Conservation (phyloP, 2,888 invertebrate genomes). For the Hypomecis punctinalis region DNA sequence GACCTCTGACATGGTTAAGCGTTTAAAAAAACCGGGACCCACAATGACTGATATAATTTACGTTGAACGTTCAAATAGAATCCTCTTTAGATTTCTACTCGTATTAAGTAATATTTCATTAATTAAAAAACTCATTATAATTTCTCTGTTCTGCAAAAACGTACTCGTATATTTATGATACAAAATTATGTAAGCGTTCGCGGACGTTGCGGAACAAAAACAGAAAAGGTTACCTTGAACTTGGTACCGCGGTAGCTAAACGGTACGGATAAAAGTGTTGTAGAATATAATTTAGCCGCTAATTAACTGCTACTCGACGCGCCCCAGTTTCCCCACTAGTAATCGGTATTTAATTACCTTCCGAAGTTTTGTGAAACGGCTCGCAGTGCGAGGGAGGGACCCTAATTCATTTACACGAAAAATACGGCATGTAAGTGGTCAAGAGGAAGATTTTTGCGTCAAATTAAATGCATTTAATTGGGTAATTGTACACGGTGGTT, state of each 20-base stretch:
- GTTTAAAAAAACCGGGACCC: too few species aligned
- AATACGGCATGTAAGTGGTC: neutral
- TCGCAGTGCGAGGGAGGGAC: conserved; percentile 7
- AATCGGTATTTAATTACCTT: conserved; percentile 40
- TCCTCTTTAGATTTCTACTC: too few species aligned
- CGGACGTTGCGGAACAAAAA: neutral
- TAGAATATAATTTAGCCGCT: conserved; percentile 36
- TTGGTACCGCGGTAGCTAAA: conserved; percentile 3
- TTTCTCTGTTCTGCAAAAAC: too few species aligned
- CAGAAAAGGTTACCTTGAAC: conserved; percentile 4
- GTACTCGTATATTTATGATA: too few species aligned
- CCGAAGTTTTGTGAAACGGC: conserved; percentile 32
- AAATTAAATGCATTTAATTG: neutral
- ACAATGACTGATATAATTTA: too few species aligned
- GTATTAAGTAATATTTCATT: too few species aligned
- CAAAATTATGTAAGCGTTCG: too few species aligned
- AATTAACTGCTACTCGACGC: conserved; percentile 39
- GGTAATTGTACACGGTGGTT: too few species aligned
- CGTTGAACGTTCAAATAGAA: too few species aligned
- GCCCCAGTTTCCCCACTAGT: conserved; percentile 39
- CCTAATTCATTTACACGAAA: conserved; percentile 13
- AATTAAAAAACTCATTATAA: too few species aligned
- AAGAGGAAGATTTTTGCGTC: conserved; percentile 15
- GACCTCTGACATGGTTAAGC: too few species aligned
- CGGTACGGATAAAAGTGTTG: conserved; percentile 22